phyloP scores from a whole-genome alignment of 2,113 vertebrate species.

The Gavia stellata region DNA sequence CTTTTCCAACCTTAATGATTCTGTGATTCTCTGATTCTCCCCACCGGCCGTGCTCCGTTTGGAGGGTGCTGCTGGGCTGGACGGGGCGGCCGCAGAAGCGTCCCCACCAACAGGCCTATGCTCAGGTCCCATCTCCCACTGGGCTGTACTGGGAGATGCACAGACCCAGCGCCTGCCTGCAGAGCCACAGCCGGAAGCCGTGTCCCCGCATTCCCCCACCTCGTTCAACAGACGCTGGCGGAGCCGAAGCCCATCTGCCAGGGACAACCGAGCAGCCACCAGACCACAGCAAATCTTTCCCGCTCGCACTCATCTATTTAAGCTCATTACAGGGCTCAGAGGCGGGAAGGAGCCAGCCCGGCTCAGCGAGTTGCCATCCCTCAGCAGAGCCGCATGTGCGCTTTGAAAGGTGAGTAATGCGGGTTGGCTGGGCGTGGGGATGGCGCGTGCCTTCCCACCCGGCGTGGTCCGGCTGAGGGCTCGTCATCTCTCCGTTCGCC shows the following conservation, averaged over 20 bases:
- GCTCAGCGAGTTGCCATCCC: not conserved
- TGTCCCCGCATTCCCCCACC: not conserved
- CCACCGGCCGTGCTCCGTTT: accelerated
- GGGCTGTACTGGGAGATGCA: not conserved
- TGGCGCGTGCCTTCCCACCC: not conserved
- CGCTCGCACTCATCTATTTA: not conserved
- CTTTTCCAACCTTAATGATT: too few species aligned
- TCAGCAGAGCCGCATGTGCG: not conserved
- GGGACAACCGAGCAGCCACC: not conserved
- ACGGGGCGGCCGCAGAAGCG: accelerated
- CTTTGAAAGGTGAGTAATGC: not conserved
- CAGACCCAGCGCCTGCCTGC: not conserved
- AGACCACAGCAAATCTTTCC: not conserved
- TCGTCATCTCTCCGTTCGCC: accelerated
- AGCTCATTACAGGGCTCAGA: not conserved
- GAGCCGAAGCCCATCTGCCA: not conserved
- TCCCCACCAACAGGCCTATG: not conserved
- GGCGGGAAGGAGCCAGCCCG: not conserved
- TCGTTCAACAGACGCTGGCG: not conserved
- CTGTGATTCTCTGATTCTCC: too few species aligned
- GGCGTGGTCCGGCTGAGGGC: not conserved
- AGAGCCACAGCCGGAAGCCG: not conserved
- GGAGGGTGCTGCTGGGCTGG: not conserved
- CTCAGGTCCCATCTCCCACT: not conserved
- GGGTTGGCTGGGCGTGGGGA: not conserved